Evolutionary conservation across 2,888 invertebrate genomes (phyloP).

Genomic region (Thymelicus acteon): DNA sequence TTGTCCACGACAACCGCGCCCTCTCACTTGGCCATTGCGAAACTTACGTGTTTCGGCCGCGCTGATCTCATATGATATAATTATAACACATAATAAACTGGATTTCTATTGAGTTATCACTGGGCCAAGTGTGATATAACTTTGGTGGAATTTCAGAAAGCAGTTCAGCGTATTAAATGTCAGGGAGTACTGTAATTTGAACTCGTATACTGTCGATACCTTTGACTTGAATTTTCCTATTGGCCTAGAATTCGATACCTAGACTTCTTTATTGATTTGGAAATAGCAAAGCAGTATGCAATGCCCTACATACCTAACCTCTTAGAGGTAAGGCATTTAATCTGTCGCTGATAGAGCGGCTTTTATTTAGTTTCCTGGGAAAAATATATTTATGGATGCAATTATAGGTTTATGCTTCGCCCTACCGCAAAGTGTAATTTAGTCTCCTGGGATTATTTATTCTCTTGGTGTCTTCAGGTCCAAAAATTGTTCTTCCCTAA

Average conservation of each 20-base stretch:
- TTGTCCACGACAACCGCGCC: background rate
- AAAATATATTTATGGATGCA: too few species aligned
- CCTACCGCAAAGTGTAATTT: too few species aligned
- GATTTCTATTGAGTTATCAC: conserved; percentile 34
- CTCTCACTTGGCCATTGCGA: conserved; percentile 25
- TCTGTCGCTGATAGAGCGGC: too few species aligned
- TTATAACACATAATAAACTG: conserved; percentile 31
- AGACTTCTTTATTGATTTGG: too few species aligned
- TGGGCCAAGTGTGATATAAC: conserved; percentile 31
- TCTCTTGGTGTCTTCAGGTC: too few species aligned
- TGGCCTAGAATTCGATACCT: background rate
- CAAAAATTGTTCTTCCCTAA: too few species aligned
- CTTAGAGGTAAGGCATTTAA: too few species aligned
- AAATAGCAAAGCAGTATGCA: too few species aligned
- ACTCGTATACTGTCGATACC: background rate
- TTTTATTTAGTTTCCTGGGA: too few species aligned
- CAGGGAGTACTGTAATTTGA: conserved; percentile 6
- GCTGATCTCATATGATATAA: conserved; percentile 24
- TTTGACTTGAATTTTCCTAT: background rate
- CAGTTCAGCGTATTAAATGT: conserved; percentile 8
- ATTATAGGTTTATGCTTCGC: too few species aligned
- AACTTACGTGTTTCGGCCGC: conserved; percentile 12
- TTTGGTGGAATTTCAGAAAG: conserved; percentile 2
- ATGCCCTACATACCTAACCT: too few species aligned
- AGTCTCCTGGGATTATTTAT: too few species aligned